Evolutionary conservation across 2,888 invertebrate species (phyloP), one percentile per base, ranked within the genome.

Genomic region (Lysandra bellargus): DNA sequence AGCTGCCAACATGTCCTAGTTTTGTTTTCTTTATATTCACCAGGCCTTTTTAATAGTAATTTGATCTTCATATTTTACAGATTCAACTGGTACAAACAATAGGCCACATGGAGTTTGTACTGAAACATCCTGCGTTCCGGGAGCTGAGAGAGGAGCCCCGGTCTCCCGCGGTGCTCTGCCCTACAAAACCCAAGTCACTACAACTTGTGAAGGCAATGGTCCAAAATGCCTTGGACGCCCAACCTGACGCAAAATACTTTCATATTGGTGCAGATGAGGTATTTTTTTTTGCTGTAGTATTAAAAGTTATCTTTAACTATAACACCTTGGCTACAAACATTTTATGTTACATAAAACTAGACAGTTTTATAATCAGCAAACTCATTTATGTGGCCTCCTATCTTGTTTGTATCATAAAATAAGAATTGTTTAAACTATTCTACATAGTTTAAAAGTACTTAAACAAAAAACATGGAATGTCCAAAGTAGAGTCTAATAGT

Each of bases 251-350:
- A 0, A 95, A 95, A 79, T 97, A 96, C 86, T 90, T 98, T 80
- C 98, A 98, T 89, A 97, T 98, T 83, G 98, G 98, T 2, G 97
- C 97, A 80, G 98, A 98, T 92, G 98, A 97, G 95, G 96, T 96
- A 64, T 12, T 64, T 64, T 30, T 30, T 30, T 64, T 64, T 23
- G 9, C 0, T 64, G 23, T 60, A 5, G 5, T 60, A 60, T 60
- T n/a, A n/a, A 61, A 61, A 12, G 3, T 49, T 49, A 12, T 49
- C 49, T 49, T 49, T 9, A 49, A 49, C 6, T 40, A 40, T 23
- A 23, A 23, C 40, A 40, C 9, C 49, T 12, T 1, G 9, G 49
- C 9, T 49, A 49, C 12, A 49, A 49, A 49, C 12, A 7, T 12
- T 2, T 44, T 49, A 3, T 9, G 49, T 40, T 40, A 40, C 40